Evolutionary conservation across 2,113 vertebrate species (phyloP).

Genomic region (Pelusios castaneus): DNA sequence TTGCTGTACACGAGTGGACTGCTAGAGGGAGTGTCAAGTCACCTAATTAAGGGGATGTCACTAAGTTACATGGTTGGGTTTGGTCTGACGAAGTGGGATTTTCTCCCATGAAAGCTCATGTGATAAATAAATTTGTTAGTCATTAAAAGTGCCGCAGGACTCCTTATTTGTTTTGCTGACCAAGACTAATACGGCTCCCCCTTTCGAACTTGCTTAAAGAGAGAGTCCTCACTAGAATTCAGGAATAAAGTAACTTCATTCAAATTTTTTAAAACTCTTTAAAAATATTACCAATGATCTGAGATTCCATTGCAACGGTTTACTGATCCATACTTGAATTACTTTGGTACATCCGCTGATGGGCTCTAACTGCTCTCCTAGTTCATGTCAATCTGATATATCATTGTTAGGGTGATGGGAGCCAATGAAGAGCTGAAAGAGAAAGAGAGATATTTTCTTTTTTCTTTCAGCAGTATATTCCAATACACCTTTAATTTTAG

Average conservation of each 20-base stretch:
- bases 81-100: too few species aligned
- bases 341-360: accelerated
- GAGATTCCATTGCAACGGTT: background rate
- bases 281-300: background rate
- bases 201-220: background rate
- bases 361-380: background rate
- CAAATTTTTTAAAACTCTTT: background rate
- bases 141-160: too few species aligned
- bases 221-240: background rate
- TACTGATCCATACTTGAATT: accelerated
- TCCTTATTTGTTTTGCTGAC: too few species aligned
- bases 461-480: conserved; percentile 11
- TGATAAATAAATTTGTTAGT: too few species aligned
- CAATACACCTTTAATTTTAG: conserved; percentile 51
- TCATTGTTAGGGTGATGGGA: background rate
- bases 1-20: accelerated
- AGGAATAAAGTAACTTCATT: background rate
- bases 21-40: background rate
- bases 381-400: background rate
- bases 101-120: too few species aligned
- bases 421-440: accelerated
- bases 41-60: background rate
- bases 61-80: background rate
- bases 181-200: too few species aligned
- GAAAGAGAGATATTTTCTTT: background rate